Evolutionary conservation across 2,888 invertebrate genomes (phyloP), one percentile per base, ranked within the genome.

Genomic region (Lutraria lutraria): DNA sequence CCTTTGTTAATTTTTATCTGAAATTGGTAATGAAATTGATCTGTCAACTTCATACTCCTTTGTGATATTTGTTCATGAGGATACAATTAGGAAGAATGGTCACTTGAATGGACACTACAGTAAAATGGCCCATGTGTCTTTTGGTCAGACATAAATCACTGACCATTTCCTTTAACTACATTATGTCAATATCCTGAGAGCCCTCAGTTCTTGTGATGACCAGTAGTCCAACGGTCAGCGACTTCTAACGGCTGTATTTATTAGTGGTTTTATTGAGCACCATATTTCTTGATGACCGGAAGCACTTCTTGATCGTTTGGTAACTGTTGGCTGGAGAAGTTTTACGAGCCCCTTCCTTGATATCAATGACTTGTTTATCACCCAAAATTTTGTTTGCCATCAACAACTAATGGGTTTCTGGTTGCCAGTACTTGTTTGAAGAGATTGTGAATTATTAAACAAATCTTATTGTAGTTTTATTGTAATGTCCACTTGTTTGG

Each of bases 111-210:
- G 54, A 25, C 52, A 25, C 79, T 88, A 63, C 80, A 79, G 63
- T 52, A 43, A 88, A n/a, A 76, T 89, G 87, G 87, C 89, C 89
- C 87, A 54, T 87, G 54, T 52, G 53, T 68, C 79, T 81, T n/a
- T 81, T 16, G 56, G 82, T 16, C 76, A 79, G 76, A 79, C 76
- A 88, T 90, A 90, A 90, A 88, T 90, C 90, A 88, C 85, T 85
- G 80, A 86, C 86, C 88, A 88, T 31, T 81, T 80, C 80, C 83
- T 54, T 25, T 31, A 85, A 80, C 56, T 25, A n/a, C 53, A 85
- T 60, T n/a, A 60, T 60, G 79, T 80, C 80, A 53, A 63, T 79
- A 43, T 85, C 80, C 52, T 56, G 0, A n/a, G 43, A 29, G 72
- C 16, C 79, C 79, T 60, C 19, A 15, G 60, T 85, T 25, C 43